Conservation (phyloP, 2,113 vertebrate genomes). For the Sylvicapra grimmia region DNA sequence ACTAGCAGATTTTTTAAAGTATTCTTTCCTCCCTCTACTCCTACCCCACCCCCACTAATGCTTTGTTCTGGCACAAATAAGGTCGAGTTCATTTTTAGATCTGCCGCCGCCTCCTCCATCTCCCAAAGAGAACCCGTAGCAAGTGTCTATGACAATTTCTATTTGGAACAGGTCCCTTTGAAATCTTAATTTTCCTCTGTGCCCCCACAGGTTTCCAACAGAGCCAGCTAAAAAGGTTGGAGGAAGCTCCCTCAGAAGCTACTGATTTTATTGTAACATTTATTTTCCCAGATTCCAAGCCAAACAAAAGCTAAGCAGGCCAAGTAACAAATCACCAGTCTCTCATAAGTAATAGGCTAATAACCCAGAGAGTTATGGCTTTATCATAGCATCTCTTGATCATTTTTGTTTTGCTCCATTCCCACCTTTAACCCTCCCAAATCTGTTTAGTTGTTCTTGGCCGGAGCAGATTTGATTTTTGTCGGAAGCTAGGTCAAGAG, state of each 20-base stretch:
- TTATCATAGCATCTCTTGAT: neutral
- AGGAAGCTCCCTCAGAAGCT: constrained; percentile 61
- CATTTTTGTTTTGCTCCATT: constrained; percentile 34
- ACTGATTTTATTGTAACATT: constrained; percentile 34
- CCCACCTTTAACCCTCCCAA: neutral
- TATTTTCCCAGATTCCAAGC: constrained; percentile 34
- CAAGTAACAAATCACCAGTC: neutral
- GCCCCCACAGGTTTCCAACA: constrained; percentile 61
- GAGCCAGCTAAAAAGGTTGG: constrained; percentile 66
- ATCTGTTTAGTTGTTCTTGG: constrained; percentile 16
- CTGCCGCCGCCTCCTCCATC: constrained; percentile 63
- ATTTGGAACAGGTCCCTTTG: constrained; percentile 70
- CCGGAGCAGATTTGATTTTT: constrained; percentile 23
- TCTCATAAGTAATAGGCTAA: neutral
- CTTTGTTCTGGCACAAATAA: constrained; percentile 76
- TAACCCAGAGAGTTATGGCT: neutral
- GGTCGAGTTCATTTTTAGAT: constrained; percentile 70
- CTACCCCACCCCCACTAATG: constrained; percentile 56
- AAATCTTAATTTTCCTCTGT: constrained; percentile 67
- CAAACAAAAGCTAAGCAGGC: constrained; percentile 37
- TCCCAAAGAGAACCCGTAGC: constrained; percentile 68
- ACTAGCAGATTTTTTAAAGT: neutral
- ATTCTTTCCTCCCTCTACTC: neutral
- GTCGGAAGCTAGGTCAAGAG: neutral
- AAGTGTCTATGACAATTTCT: constrained; percentile 66